These are phyloP conservation scores for Sphaeramia orbicularis DNA, from an alignment of 2,797 vertebrate genomes.

Conservation along the genomic window DNA sequence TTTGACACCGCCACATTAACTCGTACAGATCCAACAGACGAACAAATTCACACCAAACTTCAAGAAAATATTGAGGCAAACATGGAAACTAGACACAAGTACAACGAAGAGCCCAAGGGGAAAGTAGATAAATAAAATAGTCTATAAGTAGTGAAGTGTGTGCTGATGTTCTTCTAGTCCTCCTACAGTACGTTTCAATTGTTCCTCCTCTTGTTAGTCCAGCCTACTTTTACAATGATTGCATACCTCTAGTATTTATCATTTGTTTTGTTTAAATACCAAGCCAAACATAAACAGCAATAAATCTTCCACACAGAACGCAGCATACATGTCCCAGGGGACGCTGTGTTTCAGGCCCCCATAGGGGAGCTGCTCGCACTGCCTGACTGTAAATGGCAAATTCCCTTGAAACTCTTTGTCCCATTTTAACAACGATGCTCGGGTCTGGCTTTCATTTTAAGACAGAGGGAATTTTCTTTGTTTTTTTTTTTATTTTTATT, in stretches of 20 bases:
- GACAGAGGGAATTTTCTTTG: slow-evolving; percentile 29
- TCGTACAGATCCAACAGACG: no score
- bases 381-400: slow-evolving; percentile 74
- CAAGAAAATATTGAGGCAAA: no score
- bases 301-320: slow-evolving; percentile 78
- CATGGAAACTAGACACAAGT: no score
- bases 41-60: no score
- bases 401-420: slow-evolving; percentile 80
- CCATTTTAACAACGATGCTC: slow-evolving; percentile 74
- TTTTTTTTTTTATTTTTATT: no score
- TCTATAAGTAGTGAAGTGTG: no score
- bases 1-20: no score
- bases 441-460: slow-evolving; percentile 50
- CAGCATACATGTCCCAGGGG: slow-evolving; percentile 60
- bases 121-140: no score
- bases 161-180: slow-evolving; percentile 16
- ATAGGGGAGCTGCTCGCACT: slow-evolving; percentile 46
- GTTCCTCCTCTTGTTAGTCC: slow-evolving; percentile 39
- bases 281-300: slow-evolving; percentile 78
- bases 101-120: no score
- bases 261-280: slow-evolving; percentile 82
- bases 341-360: slow-evolving; percentile 57
- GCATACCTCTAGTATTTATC: slow-evolving; percentile 63
- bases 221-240: slow-evolving; percentile 63
- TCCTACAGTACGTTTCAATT: slow-evolving; percentile 31